phyloP scores from a whole-genome alignment of 64 coral and sea anemone species.

The Trachythela sp. region DNA sequence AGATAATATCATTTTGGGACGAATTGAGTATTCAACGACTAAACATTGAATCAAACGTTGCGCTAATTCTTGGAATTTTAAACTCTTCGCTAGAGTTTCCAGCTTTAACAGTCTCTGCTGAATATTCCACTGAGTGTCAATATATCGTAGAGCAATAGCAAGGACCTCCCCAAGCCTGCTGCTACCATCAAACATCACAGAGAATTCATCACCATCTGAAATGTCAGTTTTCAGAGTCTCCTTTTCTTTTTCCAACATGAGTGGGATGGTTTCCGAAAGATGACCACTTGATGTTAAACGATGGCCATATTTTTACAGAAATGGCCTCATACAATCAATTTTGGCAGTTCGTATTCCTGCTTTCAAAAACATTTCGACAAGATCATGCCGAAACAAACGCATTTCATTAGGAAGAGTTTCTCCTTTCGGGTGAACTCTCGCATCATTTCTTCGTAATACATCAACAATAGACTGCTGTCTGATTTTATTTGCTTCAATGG shows the following conservation, averaged over 20 bases:
- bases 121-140: constrained; percentile 49
- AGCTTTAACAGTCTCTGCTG: background rate
- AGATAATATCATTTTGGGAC: background rate
- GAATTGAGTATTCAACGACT: background rate
- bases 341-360: constrained; percentile 64
- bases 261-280: constrained; percentile 52
- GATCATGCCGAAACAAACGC: constrained; percentile 57
- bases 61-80: background rate
- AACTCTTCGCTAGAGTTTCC: background rate
- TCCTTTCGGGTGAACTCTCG: constrained; percentile 57
- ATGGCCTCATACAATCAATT: constrained; percentile 64
- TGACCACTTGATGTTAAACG: constrained; percentile 45
- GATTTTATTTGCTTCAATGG: constrained; percentile 57
- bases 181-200: background rate
- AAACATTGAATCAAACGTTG: background rate
- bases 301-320: constrained; percentile 61
- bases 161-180: background rate
- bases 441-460: constrained; percentile 58
- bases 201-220: constrained; percentile 5
- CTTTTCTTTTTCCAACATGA: constrained; percentile 58
- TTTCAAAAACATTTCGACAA: constrained; percentile 54
- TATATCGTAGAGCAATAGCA: background rate
- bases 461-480: constrained; percentile 65
- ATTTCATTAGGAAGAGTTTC: constrained; percentile 59
- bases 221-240: constrained; percentile 54